Evolutionary conservation across 2,113 vertebrate species (phyloP).

Genomic region (Phyllostomus hastatus): DNA sequence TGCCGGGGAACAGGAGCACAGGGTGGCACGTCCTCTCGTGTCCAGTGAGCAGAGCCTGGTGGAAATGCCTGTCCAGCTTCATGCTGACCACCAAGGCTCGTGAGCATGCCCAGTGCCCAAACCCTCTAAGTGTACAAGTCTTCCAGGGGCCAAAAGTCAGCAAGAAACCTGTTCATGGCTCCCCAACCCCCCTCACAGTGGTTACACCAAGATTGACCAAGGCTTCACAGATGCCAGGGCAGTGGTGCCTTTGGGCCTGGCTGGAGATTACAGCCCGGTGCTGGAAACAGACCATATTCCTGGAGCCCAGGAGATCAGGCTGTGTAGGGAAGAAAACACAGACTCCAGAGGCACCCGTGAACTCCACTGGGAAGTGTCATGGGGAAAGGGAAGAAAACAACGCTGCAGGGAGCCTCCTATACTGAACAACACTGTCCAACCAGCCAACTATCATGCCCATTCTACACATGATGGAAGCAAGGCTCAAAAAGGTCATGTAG

Average conservation of each 20-base stretch:
- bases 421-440: background rate
- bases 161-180: background rate
- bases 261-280: background rate
- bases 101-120: too few species aligned
- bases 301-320: background rate
- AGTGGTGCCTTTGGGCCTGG: background rate
- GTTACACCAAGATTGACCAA: background rate
- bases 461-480: background rate
- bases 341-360: background rate
- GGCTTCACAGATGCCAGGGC: background rate
- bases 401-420: background rate
- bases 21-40: background rate
- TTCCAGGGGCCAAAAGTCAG: background rate
- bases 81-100: background rate
- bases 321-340: background rate
- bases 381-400: background rate
- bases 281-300: background rate
- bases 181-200: fast-evolving
- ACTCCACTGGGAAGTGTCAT: background rate
- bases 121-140: background rate
- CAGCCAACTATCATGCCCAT: too few species aligned
- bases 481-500: background rate
- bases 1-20: background rate
- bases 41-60: background rate
- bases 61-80: background rate